Base-by-base conservation (phyloP, 2,888 invertebrate species). In the Amphimallon solstitiale region DNA sequence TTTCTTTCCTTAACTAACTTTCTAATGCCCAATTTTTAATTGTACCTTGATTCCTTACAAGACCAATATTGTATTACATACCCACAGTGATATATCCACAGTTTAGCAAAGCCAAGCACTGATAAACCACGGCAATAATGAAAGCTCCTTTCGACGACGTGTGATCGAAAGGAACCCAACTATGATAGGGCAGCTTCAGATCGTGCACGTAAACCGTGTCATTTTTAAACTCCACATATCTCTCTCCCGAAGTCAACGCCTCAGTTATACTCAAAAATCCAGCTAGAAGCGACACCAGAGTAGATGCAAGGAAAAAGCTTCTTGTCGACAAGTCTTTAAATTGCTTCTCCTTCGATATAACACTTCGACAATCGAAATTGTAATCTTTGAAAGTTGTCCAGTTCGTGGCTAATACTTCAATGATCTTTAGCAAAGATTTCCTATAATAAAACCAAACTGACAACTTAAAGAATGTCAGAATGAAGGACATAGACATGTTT, bases 401-500 rank as follows among this genome's bases (percentile, higher is more conserved):
- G 7, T 65, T 63, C 9, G 64, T 40, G 45, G 70, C 59, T 15
- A 75, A 54, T 14, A 67, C 54, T 10, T 68, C 54, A 34, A 74
- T 72, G 19, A 74, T 68, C 2, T 59, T 34, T n/a, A 74, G 23
- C 2, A 75, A 72, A 9, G 64, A 61, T 35, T 70, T 68, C 35
- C 73, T 62, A 6, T 68, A 54, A 5, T 62, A 17, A 43, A 74
- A 71, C 75, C 75, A 75, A 19, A 70, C 67, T 7, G 64, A 38
- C 5, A 73, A 68, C 59, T 75, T 75, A 23, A 72, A 59, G 9
- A 60, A 62, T 1, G 71, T 68, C 14, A 74, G 49, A 14, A 73
- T 48, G 63, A 74, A 74, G 0, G 73, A 73, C 34, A 72, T 48
- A 5, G 71, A 71, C 17, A 75, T 72, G 51, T 73, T 74, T 17